phyloP scores from a whole-genome alignment of 2,113 vertebrate genomes.

The Sorex fumeus region DNA sequence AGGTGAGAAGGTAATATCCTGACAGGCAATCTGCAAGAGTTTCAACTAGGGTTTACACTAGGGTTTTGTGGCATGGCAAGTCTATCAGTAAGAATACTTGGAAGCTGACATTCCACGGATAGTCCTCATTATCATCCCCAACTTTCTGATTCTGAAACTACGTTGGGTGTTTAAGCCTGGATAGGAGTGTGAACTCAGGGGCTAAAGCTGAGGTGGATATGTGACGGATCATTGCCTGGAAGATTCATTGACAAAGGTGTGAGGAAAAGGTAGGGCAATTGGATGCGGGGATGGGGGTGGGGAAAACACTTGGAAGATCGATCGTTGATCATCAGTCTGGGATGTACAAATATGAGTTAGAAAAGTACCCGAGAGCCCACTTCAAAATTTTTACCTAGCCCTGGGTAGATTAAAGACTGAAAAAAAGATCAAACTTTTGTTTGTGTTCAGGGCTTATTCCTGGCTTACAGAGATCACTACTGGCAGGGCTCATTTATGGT shows the following conservation, averaged over 20 bases:
- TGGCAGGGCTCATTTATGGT: too few relatives aligned
- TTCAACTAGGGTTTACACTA: neutral
- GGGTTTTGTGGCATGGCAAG: neutral
- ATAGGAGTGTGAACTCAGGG: neutral
- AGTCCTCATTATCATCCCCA: neutral
- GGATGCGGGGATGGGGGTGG: too few relatives aligned
- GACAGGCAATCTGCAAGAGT: neutral
- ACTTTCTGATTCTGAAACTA: neutral
- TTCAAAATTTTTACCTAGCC: slow-evolving; percentile 19
- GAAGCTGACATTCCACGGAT: neutral
- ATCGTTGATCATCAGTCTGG: neutral
- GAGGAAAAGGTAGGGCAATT: neutral
- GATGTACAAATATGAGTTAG: neutral
- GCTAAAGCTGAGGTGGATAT: neutral
- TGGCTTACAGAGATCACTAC: too few relatives aligned
- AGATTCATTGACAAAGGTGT: neutral
- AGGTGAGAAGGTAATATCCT: neutral
- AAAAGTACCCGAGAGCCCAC: neutral
- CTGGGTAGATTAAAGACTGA: neutral
- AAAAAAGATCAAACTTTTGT: neutral
- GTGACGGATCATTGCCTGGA: neutral
- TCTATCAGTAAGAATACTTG: neutral
- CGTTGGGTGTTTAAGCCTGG: neutral
- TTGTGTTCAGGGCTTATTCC: too few relatives aligned
- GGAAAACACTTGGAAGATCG: neutral